A percentile compares a stretch with the other conserved stretches of the same genome.
Conservation (phyloP, 2,113 vertebrate genomes). For the Paraplagusia blochii region DNA sequence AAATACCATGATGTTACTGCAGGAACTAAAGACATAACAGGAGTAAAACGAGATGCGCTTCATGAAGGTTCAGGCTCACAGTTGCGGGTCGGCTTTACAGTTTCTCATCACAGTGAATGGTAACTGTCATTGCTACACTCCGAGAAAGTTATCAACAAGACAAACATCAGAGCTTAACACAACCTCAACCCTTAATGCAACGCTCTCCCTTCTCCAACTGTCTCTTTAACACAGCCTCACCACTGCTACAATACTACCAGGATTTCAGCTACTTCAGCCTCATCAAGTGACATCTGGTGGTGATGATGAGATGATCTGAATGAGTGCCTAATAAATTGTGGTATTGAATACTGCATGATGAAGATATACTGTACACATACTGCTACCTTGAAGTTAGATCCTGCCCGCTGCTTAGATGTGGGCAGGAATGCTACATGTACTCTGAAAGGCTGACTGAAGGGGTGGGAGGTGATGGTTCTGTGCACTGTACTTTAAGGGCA, state of each 20-base stretch:
- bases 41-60: constrained; percentile 37
- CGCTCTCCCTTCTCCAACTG: constrained; percentile 16
- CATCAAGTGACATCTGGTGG: constrained; percentile 52
- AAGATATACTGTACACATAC: constrained; percentile 41
- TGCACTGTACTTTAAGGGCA: not conserved
- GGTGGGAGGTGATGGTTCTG: constrained; percentile 22
- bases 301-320: constrained; percentile 45
- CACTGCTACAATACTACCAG: constrained; percentile 59
- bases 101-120: constrained; percentile 80
- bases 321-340: constrained; percentile 38
- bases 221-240: constrained; percentile 37
- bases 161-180: constrained; percentile 65
- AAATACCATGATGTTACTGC: constrained; percentile 34
- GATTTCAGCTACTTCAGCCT: constrained; percentile 38
- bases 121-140: constrained; percentile 65
- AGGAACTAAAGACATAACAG: constrained; percentile 7
- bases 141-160: constrained; percentile 49
- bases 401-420: constrained; percentile 40
- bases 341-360: constrained; percentile 35
- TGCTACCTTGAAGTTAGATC: constrained; percentile 51
- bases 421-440: constrained; percentile 69
- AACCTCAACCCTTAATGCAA: constrained; percentile 11
- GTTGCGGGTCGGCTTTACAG: constrained; percentile 74
- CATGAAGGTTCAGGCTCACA: constrained; percentile 67
- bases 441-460: constrained; percentile 52